phyloP scores from a whole-genome alignment of 2,113 vertebrate species.

The Hippoglossus stenolepis region DNA sequence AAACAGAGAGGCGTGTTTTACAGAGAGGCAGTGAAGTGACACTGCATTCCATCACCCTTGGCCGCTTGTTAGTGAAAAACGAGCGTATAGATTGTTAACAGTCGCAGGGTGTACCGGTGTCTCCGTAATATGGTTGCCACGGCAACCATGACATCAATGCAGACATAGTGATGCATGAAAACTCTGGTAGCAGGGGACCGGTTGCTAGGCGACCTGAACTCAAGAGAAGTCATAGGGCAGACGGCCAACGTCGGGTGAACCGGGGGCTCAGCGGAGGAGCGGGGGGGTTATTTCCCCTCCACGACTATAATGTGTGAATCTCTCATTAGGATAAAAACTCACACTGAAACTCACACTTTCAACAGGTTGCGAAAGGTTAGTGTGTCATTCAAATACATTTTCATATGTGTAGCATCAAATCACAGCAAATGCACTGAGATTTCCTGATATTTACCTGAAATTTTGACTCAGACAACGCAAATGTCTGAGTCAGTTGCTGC shows the following conservation, averaged over 20 bases:
- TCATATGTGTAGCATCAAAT: not conserved
- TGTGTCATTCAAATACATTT: not conserved
- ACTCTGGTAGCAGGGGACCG: constrained; percentile 83
- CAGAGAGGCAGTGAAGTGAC: not conserved
- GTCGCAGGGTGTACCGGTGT: constrained; percentile 80
- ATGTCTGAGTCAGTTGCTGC: too few species aligned
- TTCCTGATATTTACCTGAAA: too few species aligned
- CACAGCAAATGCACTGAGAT: not conserved
- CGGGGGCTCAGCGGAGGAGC: constrained; percentile 66
- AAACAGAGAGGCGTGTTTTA: not conserved
- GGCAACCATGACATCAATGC: constrained; percentile 88
- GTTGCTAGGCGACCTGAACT: constrained; percentile 89
- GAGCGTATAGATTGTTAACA: constrained; percentile 66
- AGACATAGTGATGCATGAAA: constrained; percentile 89
- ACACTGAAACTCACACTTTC: constrained; percentile 8
- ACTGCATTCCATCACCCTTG: not conserved
- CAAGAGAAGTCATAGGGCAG: constrained; percentile 83
- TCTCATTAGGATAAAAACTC: constrained; percentile 20
- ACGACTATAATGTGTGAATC: constrained; percentile 15
- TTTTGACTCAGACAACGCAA: too few species aligned
- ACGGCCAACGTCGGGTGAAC: constrained; percentile 82
- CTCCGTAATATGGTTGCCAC: constrained; percentile 87
- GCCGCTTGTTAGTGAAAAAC: not conserved
- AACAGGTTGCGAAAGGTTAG: too few species aligned
- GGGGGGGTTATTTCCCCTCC: constrained; percentile 42